Percentiles rank a stretch among this genome's conserved stretches.
These are phyloP conservation scores for Protobothrops flavoviridis DNA, from an alignment of 2,113 vertebrate species.

Conservation along the genomic window DNA sequence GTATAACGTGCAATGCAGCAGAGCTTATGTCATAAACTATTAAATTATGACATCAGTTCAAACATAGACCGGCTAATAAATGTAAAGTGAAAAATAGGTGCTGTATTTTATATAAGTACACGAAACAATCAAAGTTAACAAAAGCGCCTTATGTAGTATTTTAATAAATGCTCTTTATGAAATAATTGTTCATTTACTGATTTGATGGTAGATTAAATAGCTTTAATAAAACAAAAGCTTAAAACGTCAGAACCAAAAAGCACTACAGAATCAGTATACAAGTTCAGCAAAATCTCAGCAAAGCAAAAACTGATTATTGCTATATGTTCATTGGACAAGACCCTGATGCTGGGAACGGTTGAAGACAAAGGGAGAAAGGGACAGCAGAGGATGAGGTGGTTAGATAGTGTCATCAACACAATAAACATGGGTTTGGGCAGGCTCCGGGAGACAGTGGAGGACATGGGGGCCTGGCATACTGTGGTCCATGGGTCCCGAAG, in stretches of 20 bases:
- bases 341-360: neutral
- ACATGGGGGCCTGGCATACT: neutral
- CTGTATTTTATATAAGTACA: neutral
- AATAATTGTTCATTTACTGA: conserved; percentile 54
- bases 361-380: neutral
- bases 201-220: conserved; percentile 54
- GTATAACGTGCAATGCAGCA: neutral
- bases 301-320: conserved; percentile 56
- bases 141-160: neutral
- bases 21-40: neutral
- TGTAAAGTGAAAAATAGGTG: neutral
- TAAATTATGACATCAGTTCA: neutral
- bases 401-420: neutral
- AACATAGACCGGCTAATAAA: neutral
- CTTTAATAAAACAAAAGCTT: conserved; percentile 57
- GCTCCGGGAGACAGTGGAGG: neutral
- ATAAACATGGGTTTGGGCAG: neutral
- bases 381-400: neutral
- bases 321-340: neutral
- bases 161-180: conserved; percentile 35
- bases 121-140: conserved; percentile 23
- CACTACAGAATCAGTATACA: neutral
- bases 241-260: conserved; percentile 18
- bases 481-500: neutral
- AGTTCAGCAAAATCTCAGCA: conserved; percentile 40